Conservation (phyloP, 2,888 invertebrate genomes). For the Leptopilina drosophilae region DNA sequence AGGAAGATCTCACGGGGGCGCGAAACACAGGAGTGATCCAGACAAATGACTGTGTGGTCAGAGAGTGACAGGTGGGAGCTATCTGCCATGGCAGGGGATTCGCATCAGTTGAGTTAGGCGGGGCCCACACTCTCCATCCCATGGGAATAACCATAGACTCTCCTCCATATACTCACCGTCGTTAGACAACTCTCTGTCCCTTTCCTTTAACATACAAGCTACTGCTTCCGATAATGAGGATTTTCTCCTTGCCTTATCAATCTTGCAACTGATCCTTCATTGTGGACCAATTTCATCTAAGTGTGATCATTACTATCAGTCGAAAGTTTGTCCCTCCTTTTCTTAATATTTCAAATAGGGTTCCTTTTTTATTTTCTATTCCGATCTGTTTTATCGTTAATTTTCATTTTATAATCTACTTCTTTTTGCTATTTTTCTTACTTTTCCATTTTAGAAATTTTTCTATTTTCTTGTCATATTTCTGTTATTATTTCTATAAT, state of each 20-base stretch:
- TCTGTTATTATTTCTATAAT: no score
- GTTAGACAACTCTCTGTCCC: constrained; percentile 21
- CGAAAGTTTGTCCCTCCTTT: background rate
- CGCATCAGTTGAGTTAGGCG: constrained; percentile 50
- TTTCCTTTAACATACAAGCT: constrained; percentile 44
- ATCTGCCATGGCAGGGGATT: constrained; percentile 66
- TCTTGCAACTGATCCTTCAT: constrained; percentile 41
- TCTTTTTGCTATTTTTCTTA: no score
- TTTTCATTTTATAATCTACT: no score
- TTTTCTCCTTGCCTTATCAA: constrained; percentile 54
- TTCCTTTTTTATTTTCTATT: background rate
- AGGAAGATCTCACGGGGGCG: constrained; percentile 58
- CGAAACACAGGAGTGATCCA: constrained; percentile 67
- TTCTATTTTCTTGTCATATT: no score
- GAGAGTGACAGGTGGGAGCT: constrained; percentile 71
- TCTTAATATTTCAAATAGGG: background rate
- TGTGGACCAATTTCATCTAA: background rate
- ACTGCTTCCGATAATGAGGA: constrained; percentile 56
- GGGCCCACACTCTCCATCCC: constrained; percentile 43
- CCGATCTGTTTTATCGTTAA: background rate
- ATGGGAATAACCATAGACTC: constrained; percentile 54
- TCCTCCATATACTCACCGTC: constrained; percentile 14
- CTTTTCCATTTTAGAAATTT: no score
- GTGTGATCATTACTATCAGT: background rate
- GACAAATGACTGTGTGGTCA: constrained; percentile 74